These are phyloP conservation scores for Hassar affinis DNA, from an alignment of 2,113 vertebrate species.

Conservation along the genomic window DNA sequence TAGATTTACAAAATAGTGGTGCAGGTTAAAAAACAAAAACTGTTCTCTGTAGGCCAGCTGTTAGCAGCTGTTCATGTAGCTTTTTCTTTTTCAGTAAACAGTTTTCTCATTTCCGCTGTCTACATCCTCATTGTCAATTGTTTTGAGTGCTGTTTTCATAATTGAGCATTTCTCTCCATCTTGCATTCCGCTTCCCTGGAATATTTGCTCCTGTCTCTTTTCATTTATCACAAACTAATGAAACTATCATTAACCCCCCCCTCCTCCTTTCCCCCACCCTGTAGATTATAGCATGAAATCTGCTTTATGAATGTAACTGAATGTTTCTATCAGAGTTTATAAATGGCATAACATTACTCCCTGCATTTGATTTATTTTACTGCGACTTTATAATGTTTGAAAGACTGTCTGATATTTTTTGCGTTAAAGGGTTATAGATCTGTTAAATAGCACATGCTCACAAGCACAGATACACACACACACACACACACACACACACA, in stretches of 20 bases:
- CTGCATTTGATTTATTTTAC: slow-evolving; percentile 19
- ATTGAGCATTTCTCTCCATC: slow-evolving; percentile 34
- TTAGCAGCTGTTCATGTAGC: neutral
- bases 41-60: neutral
- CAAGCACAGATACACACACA: neutral
- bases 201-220: slow-evolving; percentile 31
- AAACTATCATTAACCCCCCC: neutral
- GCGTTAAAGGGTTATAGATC: neutral
- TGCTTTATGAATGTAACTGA: slow-evolving; percentile 13
- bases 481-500: neutral
- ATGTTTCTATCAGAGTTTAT: slow-evolving; percentile 15
- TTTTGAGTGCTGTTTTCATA: slow-evolving; percentile 29
- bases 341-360: slow-evolving; percentile 1
- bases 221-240: slow-evolving; percentile 41
- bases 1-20: neutral
- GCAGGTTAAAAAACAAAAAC: neutral
- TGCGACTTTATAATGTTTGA: slow-evolving; percentile 2
- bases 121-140: slow-evolving; percentile 9
- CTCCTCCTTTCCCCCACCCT: too few species aligned
- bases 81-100: neutral
- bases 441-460: neutral
- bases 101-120: slow-evolving; percentile 2
- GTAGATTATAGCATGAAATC: slow-evolving; percentile 3
- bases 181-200: slow-evolving; percentile 9
- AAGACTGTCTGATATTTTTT: slow-evolving; percentile 16